phyloP scores from a whole-genome alignment of 2,888 invertebrate genomes.

The Rosalia funebris region DNA sequence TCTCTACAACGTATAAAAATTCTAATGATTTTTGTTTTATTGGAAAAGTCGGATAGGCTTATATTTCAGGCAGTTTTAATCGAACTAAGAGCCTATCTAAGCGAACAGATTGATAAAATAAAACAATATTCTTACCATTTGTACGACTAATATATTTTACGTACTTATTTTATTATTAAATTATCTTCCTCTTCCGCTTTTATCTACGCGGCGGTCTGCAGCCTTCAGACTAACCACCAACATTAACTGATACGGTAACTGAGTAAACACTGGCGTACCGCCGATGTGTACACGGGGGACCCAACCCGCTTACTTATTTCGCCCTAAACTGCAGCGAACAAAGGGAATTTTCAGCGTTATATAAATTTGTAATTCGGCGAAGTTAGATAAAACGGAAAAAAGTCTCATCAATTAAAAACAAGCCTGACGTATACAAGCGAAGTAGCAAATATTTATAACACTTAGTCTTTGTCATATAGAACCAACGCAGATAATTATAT shows the following conservation, averaged over 20 bases:
- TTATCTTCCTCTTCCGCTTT: not conserved
- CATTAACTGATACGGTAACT: slow-evolving; percentile 18
- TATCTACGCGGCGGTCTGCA: slow-evolving; percentile 13
- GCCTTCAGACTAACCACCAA: slow-evolving; percentile 17
- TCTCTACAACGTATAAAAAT: too few relatives aligned
- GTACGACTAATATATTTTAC: too few relatives aligned
- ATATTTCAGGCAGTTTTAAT: too few relatives aligned
- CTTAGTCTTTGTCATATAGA: too few relatives aligned
- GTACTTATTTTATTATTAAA: not conserved
- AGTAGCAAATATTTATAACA: too few relatives aligned
- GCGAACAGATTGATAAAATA: too few relatives aligned
- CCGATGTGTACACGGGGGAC: slow-evolving; percentile 18
- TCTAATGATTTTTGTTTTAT: too few relatives aligned
- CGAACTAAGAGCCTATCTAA: too few relatives aligned
- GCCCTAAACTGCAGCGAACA: slow-evolving; percentile 17
- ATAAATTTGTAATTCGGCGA: slow-evolving; percentile 13
- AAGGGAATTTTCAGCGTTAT: slow-evolving; percentile 20
- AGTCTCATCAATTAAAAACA: not conserved
- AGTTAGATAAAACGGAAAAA: not conserved
- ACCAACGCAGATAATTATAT: too few relatives aligned
- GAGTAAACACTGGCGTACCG: slow-evolving; percentile 28
- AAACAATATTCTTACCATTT: too few relatives aligned
- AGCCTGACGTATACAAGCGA: too few relatives aligned
- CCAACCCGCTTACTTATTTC: slow-evolving; percentile 18
- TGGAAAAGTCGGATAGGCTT: too few relatives aligned